Conservation (phyloP, 2,113 vertebrate genomes). For the Aegotheles bennettii region DNA sequence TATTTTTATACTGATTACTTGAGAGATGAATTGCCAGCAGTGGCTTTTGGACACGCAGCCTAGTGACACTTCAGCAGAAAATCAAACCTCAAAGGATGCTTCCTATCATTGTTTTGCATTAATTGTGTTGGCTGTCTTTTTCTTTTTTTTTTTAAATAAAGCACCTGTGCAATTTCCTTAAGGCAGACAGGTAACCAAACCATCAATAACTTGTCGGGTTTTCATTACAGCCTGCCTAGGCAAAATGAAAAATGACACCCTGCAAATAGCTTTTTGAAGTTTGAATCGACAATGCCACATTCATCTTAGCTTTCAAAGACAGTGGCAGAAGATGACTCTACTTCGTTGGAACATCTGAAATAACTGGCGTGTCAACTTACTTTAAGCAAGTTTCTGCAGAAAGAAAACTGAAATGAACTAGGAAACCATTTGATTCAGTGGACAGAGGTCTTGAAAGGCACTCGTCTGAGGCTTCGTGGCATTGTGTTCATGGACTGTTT, state of each 20-base stretch:
- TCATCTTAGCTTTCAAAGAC: constrained; percentile 25
- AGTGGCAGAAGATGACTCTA: constrained; percentile 1
- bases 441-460: neutral
- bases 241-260: constrained; percentile 37
- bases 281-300: neutral
- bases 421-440: neutral
- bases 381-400: neutral
- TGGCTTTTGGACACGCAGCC: neutral
- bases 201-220: constrained; percentile 11
- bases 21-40: constrained; percentile 1
- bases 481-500: neutral
- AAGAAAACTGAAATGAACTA: neutral
- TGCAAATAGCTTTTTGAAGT: constrained; percentile 53
- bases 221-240: constrained; percentile 31
- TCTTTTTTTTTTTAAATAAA: neutral
- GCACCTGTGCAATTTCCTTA: constrained; percentile 33
- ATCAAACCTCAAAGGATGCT: constrained; percentile 19
- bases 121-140: constrained; percentile 28
- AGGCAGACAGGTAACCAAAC: constrained; percentile 31
- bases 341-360: neutral
- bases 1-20: constrained; percentile 31
- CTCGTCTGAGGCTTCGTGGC: neutral
- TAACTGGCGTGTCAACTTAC: neutral
- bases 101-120: constrained; percentile 4
- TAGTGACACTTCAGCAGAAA: constrained; percentile 9